These are phyloP conservation scores for Notolabrus celidotus DNA, from an alignment of 2,797 vertebrate species.

Conservation along the genomic window DNA sequence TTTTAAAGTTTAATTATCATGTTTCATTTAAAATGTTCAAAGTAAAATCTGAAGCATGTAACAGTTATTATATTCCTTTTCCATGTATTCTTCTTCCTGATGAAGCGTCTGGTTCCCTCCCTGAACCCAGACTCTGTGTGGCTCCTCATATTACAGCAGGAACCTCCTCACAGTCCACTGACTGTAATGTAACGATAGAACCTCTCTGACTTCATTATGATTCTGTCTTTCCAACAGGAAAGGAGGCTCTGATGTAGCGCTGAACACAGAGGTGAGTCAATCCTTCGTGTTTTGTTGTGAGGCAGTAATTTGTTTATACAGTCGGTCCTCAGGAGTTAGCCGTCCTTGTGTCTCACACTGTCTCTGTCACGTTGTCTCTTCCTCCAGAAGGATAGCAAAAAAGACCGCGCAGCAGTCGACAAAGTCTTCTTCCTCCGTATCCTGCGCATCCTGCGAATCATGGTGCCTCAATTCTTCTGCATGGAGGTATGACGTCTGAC, in stretches of 20 bases:
- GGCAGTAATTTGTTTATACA: not conserved
- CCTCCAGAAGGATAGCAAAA: conserved; percentile 92
- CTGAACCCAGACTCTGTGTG: too few relatives aligned
- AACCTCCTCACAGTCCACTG: too few relatives aligned
- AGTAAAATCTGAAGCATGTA: too few relatives aligned
- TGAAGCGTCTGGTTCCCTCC: too few relatives aligned
- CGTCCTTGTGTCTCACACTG: not conserved
- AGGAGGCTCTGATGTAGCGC: conserved; percentile 58
- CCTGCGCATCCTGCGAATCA: conserved; percentile 87
- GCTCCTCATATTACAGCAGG: too few relatives aligned
- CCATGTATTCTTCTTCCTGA: too few relatives aligned
- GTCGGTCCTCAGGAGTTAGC: not conserved
- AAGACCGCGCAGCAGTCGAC: conserved; percentile 93
- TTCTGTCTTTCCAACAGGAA: conserved; percentile 62
- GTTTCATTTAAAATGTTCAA: too few relatives aligned
- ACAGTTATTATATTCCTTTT: too few relatives aligned
- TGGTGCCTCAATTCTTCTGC: conserved; percentile 90
- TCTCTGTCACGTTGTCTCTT: conserved; percentile 4
- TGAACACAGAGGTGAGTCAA: conserved; percentile 87
- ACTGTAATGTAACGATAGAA: not conserved
- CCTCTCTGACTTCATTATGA: not conserved
- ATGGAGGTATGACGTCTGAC: conserved; percentile 88
- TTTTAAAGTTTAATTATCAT: too few relatives aligned
- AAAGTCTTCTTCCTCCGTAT: conserved; percentile 90
- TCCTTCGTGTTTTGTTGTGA: not conserved